Evolutionary conservation across 2,888 invertebrate species (phyloP), one percentile per base, ranked within the genome.

Genomic region (Callyntrura sp.): DNA sequence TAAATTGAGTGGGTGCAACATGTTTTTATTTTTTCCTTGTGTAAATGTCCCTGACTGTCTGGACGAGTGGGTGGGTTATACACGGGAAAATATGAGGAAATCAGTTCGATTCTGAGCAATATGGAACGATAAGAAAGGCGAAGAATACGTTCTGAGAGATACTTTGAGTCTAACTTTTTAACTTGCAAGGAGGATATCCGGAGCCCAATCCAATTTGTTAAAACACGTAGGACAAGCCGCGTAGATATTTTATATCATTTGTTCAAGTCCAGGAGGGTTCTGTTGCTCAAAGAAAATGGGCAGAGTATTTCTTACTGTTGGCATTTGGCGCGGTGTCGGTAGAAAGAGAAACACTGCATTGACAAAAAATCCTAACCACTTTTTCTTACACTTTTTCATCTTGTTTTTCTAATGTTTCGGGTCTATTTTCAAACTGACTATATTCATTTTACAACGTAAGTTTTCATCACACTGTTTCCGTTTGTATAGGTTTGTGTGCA

Each of bases 281-380:
- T 35, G 5, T 35, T 62, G 35, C 35, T 62, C 17, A 23, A 68
- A 28, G 17, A 8, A 35, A 28, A 68, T 55, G 55, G 51, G 0
- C n/a, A 51, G 9, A 1, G 12, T 51, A 25, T 25, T 55, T 43
- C 20, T 23, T 57, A 28, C 1, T 25, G 11, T 2, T 12, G 28
- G 57, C 35, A 55, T 25, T 78, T 78, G 8, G 25, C 55, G 25
- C 55, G 28, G 14, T 57, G 28, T 25, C 45, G 65, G 78, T 35
- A 28, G 23, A 85, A 60, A 20, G 73, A 85, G 43, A 81, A 76
- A 70, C 57, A 76, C 60, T 35, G 86, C 79, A 86, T 86, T 86
- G 86, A 86, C 79, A 87, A 87, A 85, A 87, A 81, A 62, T 51
- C 55, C 65, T 73, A 76, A 73, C 73, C 85, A 60, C 73, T 84